Evolutionary conservation across 2,113 vertebrate genomes (phyloP), one percentile per base, ranked within the genome.

Genomic region (Toxotes chatareus): DNA sequence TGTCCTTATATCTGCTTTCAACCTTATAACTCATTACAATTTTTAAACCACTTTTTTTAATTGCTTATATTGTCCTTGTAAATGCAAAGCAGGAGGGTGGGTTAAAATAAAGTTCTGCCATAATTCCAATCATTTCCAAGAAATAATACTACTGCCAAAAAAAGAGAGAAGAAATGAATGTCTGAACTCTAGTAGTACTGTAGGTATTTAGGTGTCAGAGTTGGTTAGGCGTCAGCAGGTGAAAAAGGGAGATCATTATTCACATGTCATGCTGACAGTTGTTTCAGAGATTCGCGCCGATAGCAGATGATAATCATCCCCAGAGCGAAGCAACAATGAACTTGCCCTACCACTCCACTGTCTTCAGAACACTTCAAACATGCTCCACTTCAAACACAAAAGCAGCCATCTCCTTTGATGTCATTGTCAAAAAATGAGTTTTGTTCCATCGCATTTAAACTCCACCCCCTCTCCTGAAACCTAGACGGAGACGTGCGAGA

Each of bases 281-380:
- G 85, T 86, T 91, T 92, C 91, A 88, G 93, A 88, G 87, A 88
- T 93, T 53, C 56, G 70, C 80, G 79, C 84, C 86, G 86, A 91
- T 92, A 91, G 93, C 89, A 91, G 86, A 88, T 87, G 92, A 94
- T 94, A 93, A 94, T 94, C 94, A 95, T 93, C 89, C 81, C 89
- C 86, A 83, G 91, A 94, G 90, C 90, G 76, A 82, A 78, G 90
- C 92, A 92, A 90, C 93, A 93, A 93, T 94, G 92, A 95, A 94
- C 92, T 94, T 87, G 89, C 89, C 91, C 88, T 80, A 88, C 92
- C 91, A 91, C 93, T 93, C 83, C 85, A 92, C 90, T 92, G 93
- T 93, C 94, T 95, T 92, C 90, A 93, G 91, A 92, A 89, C 91
- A 93, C 93, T 94, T 95, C 93, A 94, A 94, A 95, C 92, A 89